Percentiles rank a stretch among this genome's conserved stretches.
Conservation (phyloP, 2,797 vertebrate genomes). For the Sebastes aleutianus region DNA sequence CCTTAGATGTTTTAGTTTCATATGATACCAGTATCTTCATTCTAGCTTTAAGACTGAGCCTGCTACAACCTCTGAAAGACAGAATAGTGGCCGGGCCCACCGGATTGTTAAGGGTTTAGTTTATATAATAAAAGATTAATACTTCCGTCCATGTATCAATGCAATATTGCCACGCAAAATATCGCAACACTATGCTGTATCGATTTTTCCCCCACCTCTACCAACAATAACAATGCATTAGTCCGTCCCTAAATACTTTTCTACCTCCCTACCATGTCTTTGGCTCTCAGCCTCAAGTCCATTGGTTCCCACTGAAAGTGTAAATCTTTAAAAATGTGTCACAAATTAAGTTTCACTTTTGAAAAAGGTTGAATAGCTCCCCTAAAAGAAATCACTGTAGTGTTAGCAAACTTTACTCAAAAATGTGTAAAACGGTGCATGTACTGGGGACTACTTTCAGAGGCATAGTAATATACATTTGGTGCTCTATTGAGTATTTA, state of each 20-base stretch:
- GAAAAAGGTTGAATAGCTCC: neutral
- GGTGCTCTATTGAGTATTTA: neutral
- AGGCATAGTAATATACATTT: neutral
- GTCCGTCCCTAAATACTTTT: neutral
- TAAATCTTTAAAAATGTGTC: neutral
- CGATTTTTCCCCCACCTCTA: no score
- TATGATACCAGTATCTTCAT: no score
- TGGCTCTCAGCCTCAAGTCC: neutral
- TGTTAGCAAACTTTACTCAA: neutral
- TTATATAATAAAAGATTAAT: no score
- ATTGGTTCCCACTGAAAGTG: neutral
- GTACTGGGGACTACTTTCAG: neutral
- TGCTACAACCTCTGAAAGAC: no score
- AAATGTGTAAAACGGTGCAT: neutral
- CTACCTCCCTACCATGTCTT: neutral
- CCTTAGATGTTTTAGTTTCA: no score
- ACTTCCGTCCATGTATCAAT: no score
- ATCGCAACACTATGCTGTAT: no score
- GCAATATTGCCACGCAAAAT: no score
- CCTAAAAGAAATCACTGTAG: neutral
- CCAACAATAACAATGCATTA: neutral
- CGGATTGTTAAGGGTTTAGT: no score
- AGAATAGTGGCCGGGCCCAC: no score
- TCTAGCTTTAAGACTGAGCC: no score
- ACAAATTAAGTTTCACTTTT: neutral